A percentile compares a stretch with the other conserved stretches of the same genome.
These are phyloP conservation scores for Gadopsis marmoratus DNA, from an alignment of 2,797 vertebrate species.

Conservation along the genomic window DNA sequence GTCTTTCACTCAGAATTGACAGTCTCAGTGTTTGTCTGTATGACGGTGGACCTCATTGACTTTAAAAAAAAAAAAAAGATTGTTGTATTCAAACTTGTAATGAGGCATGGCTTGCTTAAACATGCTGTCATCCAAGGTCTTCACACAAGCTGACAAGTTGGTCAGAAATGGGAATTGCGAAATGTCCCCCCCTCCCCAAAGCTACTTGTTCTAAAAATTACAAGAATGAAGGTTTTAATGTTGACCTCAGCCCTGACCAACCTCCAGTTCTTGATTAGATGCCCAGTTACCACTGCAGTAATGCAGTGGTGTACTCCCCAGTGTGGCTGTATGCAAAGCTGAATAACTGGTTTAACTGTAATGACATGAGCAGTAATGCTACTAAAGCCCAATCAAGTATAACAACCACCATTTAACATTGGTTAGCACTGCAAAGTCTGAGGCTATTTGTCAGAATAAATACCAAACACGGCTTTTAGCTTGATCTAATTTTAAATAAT, in stretches of 20 bases:
- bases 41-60: neutral
- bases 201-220: neutral
- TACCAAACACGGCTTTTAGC: neutral
- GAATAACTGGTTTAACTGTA: slow-evolving; percentile 50
- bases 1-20: neutral
- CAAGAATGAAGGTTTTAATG: neutral
- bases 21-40: neutral
- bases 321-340: slow-evolving; percentile 13
- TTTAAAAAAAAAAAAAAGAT: no score
- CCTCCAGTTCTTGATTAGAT: neutral
- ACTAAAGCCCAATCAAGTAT: neutral
- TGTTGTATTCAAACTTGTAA: neutral
- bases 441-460: neutral
- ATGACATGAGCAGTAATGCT: neutral
- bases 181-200: no score
- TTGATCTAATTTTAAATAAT: neutral
- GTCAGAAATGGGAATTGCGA: neutral
- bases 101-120: neutral
- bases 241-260: neutral
- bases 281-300: neutral
- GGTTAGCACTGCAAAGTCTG: neutral
- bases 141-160: slow-evolving; percentile 1
- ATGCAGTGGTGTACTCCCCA: neutral
- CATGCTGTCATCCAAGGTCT: neutral
- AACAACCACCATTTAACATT: neutral